phyloP scores from a whole-genome alignment of 2,797 vertebrate genomes.

The Meda fulgida region DNA sequence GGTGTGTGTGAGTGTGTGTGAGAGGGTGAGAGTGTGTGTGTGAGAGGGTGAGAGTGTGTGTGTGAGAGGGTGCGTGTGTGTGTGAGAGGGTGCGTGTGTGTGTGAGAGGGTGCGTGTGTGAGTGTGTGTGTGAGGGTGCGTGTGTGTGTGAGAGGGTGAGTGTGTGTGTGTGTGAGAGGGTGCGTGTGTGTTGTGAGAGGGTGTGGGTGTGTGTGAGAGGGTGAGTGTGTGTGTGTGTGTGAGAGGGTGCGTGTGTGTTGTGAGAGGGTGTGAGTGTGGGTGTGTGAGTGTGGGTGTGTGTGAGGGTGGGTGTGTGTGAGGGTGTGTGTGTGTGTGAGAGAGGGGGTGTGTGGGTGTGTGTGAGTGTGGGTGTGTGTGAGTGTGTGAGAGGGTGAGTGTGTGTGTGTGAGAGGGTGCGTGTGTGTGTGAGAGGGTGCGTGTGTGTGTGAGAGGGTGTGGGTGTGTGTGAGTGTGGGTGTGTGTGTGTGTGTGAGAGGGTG shows the following conservation, averaged over 20 bases:
- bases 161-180: constrained; percentile 24
- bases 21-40: neutral
- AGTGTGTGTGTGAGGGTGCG: too few species aligned
- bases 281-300: neutral
- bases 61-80: fast-evolving
- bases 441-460: neutral
- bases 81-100: neutral
- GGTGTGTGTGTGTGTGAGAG: fast-evolving
- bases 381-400: too few species aligned
- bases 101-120: too few species aligned
- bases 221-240: neutral
- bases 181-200: constrained; percentile 18
- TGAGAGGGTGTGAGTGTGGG: constrained; percentile 41
- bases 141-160: neutral
- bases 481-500: too few species aligned
- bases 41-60: constrained; percentile 20
- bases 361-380: fast-evolving
- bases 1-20: too few species aligned
- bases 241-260: constrained; percentile 13
- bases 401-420: neutral
- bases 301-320: fast-evolving
- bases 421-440: neutral
- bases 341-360: fast-evolving
- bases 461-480: fast-evolving
- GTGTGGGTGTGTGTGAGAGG: too few species aligned